Percentiles rank a stretch among this genome's conserved stretches.
These are phyloP conservation scores for Tineola bisselliella DNA, from an alignment of 2,888 invertebrate species.

Conservation along the genomic window DNA sequence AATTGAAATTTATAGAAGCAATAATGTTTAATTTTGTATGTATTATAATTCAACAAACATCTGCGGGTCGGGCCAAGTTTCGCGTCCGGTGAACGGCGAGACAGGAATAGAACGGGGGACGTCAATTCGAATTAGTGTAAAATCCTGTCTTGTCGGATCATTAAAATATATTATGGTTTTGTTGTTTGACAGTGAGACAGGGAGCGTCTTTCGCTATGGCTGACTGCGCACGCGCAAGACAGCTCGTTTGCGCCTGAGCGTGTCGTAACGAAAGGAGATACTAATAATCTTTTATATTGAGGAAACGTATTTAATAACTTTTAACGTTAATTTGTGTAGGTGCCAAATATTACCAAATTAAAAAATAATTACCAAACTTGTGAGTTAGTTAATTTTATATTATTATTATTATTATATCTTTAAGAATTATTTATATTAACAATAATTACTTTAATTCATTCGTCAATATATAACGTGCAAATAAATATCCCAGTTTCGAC, in stretches of 20 bases:
- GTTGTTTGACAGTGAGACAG: constrained; percentile 22
- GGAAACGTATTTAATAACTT: background rate
- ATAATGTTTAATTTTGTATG: background rate
- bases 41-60: constrained; percentile 8
- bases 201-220: constrained; percentile 20
- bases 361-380: no score
- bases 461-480: no score
- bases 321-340: no score
- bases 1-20: background rate
- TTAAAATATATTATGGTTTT: no score
- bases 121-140: constrained; percentile 61
- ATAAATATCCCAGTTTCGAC: no score
- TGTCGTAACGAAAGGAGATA: constrained; percentile 40
- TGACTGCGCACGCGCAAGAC: constrained; percentile 32
- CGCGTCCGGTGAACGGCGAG: constrained; percentile 22
- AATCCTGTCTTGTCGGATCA: constrained; percentile 28
- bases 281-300: constrained; percentile 23
- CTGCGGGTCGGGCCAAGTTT: constrained; percentile 8
- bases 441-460: no score
- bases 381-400: no score
- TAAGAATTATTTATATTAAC: no score
- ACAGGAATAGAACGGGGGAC: constrained; percentile 58
- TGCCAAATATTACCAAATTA: no score
- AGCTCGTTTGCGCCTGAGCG: constrained; percentile 48
- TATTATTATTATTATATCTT: no score